phyloP scores from a whole-genome alignment of 1,140 invertebrate species.

The Andricus grossulariae region DNA sequence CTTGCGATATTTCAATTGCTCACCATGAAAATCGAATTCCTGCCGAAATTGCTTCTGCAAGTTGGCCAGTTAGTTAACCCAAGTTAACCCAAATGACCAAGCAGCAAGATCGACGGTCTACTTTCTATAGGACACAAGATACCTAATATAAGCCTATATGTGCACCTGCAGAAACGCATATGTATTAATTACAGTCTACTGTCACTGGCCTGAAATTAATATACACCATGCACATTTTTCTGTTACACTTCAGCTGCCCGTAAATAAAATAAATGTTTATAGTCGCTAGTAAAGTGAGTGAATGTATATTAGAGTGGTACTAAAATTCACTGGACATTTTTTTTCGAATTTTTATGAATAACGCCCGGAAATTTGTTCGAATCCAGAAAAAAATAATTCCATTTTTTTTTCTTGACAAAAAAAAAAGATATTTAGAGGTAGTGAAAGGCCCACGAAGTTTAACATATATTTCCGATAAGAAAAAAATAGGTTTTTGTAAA shows the following conservation, averaged over 20 bases:
- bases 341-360: too few species aligned
- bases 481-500: too few species aligned
- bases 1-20: constrained; percentile 19
- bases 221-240: neutral
- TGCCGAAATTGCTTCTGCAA: constrained; percentile 1
- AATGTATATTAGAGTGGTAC: too few species aligned
- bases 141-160: neutral
- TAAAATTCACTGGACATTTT: too few species aligned
- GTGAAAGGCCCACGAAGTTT: too few species aligned
- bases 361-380: too few species aligned
- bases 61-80: constrained; percentile 6
- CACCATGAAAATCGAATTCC: constrained; percentile 19
- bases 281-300: too few species aligned
- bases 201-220: neutral
- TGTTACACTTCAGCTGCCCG: neutral
- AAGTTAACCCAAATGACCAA: constrained; percentile 21
- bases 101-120: constrained; percentile 6
- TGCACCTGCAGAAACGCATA: constrained; percentile 15
- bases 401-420: too few species aligned
- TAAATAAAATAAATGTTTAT: too few species aligned
- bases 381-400: too few species aligned
- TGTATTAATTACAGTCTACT: constrained; percentile 8
- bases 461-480: too few species aligned
- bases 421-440: too few species aligned
- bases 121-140: constrained; percentile 23